phyloP scores from a whole-genome alignment of 92 coral and sea anemone species.

The Epizoanthus stellaris region DNA sequence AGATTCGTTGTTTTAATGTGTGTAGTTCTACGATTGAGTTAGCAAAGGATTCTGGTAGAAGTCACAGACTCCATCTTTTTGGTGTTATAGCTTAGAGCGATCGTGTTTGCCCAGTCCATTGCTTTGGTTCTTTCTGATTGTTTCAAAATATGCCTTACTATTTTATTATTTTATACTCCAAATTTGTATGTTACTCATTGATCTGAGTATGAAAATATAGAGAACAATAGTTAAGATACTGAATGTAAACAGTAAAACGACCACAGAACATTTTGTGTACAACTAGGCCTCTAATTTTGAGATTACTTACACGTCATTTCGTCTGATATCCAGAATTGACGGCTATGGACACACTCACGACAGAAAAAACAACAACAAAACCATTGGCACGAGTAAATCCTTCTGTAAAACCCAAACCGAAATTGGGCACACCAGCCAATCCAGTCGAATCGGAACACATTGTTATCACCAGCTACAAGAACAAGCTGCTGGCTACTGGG shows the following conservation, averaged over 20 bases:
- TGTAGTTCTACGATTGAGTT: no score
- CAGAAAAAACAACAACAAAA: conserved; percentile 31
- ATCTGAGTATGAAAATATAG: not conserved
- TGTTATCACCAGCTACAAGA: not conserved
- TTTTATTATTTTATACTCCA: no score
- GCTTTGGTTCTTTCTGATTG: no score
- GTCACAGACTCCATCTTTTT: no score
- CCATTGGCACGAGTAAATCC: not conserved
- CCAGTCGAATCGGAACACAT: not conserved
- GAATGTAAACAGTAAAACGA: no score
- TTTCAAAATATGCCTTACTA: no score
- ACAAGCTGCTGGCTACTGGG: not conserved
- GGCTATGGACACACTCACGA: conserved; percentile 31
- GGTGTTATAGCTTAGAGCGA: no score
- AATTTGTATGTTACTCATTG: not conserved
- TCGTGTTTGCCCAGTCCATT: no score
- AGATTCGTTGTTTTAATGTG: no score
- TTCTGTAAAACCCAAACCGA: not conserved
- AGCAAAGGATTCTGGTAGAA: no score
- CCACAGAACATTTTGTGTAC: no score
- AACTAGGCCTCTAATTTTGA: not conserved
- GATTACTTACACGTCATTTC: not conserved
- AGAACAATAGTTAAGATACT: no score
- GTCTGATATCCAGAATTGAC: conserved; percentile 29
- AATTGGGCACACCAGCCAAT: not conserved